Evolutionary conservation across 2,113 vertebrate species (phyloP), one percentile per base, ranked within the genome.

Genomic region (Cyanoderma ruficeps): DNA sequence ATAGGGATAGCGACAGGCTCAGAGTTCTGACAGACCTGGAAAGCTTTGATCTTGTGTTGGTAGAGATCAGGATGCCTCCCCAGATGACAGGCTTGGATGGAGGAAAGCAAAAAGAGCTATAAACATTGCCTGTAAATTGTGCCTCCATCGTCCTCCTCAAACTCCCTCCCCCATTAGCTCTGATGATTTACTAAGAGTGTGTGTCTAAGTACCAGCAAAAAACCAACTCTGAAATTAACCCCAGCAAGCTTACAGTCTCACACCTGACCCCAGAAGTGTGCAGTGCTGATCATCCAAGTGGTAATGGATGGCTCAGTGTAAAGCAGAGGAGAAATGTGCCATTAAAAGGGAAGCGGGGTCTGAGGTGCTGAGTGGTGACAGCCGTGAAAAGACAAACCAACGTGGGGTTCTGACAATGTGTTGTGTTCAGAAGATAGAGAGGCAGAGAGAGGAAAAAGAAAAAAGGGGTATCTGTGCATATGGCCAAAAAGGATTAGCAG

Each of bases 21-120:
- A 15, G 88, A 53, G 44, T 88, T 95, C 69, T 94, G 65, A 94
- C 63, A 77, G 79, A 68, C 44, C 75, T 71, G 79, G 53, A 78
- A 90, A 49, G 60, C 93, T 95, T 93, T 96, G 88, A 94, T 94
- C 85, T 92, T 81, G 41, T 31, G 55, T 39, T 19, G 33, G 64
- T 90, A 92, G 76, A 93, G 72, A 89, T 89, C 83, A 61, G 76
- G 77, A 82, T 75, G 5, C 80, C 52, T 97, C 56, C 68, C 41
- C 60, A 89, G 25, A 81, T 84, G 90, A 95, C 76, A 94, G 56
- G 25, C 60, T 90, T 64, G 61, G 61, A 57, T 57, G 39, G 37
- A 72, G 72, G 42, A 83, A 63, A 89, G 79, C 65, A 87, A 55
- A 87, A 50, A 42, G 35, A 77, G 74, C 33, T 65, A n/a, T 80